These are phyloP conservation scores for Anadara kagoshimensis DNA, from an alignment of 1,140 invertebrate species.

Conservation along the genomic window DNA sequence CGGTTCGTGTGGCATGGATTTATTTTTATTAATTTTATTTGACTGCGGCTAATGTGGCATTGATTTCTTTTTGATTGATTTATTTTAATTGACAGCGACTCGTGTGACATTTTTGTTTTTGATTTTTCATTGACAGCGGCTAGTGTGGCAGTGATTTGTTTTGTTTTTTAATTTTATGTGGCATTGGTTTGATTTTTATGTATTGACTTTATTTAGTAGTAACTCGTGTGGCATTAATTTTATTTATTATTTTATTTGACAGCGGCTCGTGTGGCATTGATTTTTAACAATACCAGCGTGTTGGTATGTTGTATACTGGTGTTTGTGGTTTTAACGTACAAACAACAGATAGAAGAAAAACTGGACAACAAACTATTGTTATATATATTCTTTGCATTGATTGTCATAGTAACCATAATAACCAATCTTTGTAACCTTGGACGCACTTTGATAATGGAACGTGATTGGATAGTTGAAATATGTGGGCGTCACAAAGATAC, in stretches of 20 bases:
- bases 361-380: conserved; percentile 12
- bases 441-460: conserved; percentile 25
- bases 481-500: conserved; percentile 14
- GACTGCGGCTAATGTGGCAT: not conserved
- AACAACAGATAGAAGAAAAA: conserved; percentile 11
- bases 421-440: conserved; percentile 29
- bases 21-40: not conserved
- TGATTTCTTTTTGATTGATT: too few relatives aligned
- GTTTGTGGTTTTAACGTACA: conserved; percentile 16
- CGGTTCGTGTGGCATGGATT: not conserved
- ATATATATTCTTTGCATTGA: conserved; percentile 21
- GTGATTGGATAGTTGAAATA: conserved; percentile 35
- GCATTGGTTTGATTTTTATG: not conserved
- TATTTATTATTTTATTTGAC: not conserved
- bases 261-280: conserved; percentile 23
- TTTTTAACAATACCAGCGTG: conserved; percentile 21
- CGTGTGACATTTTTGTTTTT: too few relatives aligned
- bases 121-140: too few relatives aligned
- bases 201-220: not conserved
- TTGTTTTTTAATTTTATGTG: too few relatives aligned
- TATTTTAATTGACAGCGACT: too few relatives aligned
- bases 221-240: not conserved
- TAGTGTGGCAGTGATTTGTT: too few relatives aligned
- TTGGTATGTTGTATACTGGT: conserved; percentile 17
- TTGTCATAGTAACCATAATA: conserved; percentile 25